These are phyloP conservation scores for Eulemur mongoz DNA, from an alignment of 2,797 vertebrate species.

Conservation along the genomic window DNA sequence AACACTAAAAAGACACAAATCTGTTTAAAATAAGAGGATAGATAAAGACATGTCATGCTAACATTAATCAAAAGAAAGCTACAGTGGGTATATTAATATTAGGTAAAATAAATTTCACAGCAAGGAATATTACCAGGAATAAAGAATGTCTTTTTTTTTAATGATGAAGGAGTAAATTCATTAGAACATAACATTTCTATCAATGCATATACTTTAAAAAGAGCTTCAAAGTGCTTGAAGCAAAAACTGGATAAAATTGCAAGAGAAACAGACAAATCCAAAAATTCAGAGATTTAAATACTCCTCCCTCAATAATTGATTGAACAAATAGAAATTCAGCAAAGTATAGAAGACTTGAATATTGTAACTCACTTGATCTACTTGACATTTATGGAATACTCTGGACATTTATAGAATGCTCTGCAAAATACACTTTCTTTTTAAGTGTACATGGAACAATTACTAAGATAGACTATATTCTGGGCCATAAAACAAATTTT, in stretches of 20 bases:
- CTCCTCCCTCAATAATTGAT: background rate
- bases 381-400: background rate
- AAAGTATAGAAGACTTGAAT: background rate
- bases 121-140: background rate
- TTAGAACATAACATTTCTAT: background rate
- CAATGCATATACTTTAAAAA: background rate
- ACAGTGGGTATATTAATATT: background rate
- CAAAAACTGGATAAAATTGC: background rate
- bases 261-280: background rate
- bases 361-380: background rate
- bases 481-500: background rate
- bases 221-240: background rate
- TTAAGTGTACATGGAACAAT: background rate
- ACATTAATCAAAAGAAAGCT: background rate
- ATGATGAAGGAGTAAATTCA: background rate
- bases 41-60: background rate
- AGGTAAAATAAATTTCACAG: background rate
- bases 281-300: background rate
- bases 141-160: background rate
- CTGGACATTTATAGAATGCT: background rate
- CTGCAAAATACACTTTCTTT: background rate
- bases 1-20: background rate
- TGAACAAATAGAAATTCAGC: background rate
- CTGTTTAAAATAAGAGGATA: background rate
- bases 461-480: background rate